Base-by-base conservation (phyloP, 2,888 invertebrate genomes). In the Leptothorax acervorum region DNA sequence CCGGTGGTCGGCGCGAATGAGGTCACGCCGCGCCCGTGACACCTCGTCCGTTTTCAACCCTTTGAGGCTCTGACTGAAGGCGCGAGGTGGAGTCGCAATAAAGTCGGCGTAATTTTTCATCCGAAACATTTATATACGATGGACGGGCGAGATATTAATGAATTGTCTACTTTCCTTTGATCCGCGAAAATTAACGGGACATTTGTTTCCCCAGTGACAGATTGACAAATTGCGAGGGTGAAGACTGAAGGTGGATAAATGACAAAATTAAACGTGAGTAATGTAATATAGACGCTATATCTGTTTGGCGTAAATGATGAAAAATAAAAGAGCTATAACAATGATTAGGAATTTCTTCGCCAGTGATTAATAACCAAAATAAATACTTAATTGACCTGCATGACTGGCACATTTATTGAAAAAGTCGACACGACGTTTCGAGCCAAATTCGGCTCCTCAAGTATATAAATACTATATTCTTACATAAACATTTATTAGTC, bases 1-100 rank as follows among this genome's bases (percentile, higher is more conserved):
- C 90, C 86, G 89, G 89, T 90, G 89, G 89, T 88, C 86, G 66
- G 86, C 42, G 86, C 48, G 55, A 88, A 87, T 65, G 82, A 88
- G 86, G 83, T 87, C 84, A 85, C 79, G 83, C 66, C 35, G 42
- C 42, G 35, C 6, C 6, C 8, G 83, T 68, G 81, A 79, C 73
- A 88, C 51, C 84, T 83, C 48, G 76, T 78, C 66, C 82, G 35
- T 84, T 86, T 73, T 82, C 78, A 87, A 89, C 76, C 81, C 86
- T 88, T 88, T 84, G 57, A 88, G 62, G 62, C 15, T 63, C 28
- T 45, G 82, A 83, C 76, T 23, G 73, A 85, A 86, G 51, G 28
- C 28, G 23, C 66, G 42, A 55, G n/a, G 31, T 23, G 23, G 55
- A 62, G 28, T 51, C 48, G 60, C 71, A 39, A 81, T 71, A 48